These are phyloP conservation scores for Bhutanitis thaidina DNA, from an alignment of 2,888 invertebrate genomes.

Conservation along the genomic window DNA sequence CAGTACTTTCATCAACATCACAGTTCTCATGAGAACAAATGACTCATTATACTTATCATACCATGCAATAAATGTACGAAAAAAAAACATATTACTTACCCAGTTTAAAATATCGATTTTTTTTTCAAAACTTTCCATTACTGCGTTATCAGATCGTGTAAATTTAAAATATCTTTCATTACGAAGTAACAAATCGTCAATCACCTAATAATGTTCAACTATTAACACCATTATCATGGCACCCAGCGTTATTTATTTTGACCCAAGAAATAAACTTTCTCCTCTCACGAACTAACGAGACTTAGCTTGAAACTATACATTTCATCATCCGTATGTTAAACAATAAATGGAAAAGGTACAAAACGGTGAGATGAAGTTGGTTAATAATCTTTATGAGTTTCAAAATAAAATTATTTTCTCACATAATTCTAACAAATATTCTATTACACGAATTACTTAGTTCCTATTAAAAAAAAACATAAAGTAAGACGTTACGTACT, in stretches of 20 bases:
- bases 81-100: constrained; percentile 1
- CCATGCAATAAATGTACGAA: not conserved
- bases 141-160: constrained; percentile 7
- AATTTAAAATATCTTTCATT: constrained; percentile 10
- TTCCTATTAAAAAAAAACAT: no score
- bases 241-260: constrained; percentile 13
- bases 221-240: constrained; percentile 16
- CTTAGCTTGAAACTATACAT: not conserved
- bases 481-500: no score
- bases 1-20: constrained; percentile 18
- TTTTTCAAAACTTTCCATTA: constrained; percentile 10
- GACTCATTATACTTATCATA: constrained; percentile 13
- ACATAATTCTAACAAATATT: no score
- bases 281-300: constrained; percentile 1
- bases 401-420: no score
- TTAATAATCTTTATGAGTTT: no score
- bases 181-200: constrained; percentile 7
- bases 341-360: no score
- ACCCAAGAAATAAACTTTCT: constrained; percentile 16
- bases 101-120: constrained; percentile 8
- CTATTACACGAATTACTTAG: no score
- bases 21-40: constrained; percentile 20
- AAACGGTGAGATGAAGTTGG: no score
- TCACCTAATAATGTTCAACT: constrained; percentile 13
- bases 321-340: not conserved